phyloP scores from a whole-genome alignment of 2,113 vertebrate species.

The Macquaria australasica region DNA sequence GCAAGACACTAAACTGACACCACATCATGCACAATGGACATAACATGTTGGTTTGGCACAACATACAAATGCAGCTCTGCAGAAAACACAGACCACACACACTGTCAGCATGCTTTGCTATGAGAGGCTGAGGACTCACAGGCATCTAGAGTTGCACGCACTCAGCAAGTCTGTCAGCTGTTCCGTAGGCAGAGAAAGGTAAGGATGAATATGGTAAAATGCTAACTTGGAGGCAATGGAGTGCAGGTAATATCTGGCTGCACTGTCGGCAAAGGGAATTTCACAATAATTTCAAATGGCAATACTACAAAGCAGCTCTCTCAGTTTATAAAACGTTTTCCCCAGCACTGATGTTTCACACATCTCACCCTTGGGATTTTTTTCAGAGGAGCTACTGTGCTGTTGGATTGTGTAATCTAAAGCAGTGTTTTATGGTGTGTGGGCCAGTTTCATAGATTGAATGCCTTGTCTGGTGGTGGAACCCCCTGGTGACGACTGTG shows the following conservation, averaged over 20 bases:
- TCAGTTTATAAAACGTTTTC: conserved; percentile 21
- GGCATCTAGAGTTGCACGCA: conserved; percentile 33
- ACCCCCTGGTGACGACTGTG: conserved; percentile 20
- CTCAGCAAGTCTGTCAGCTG: conserved; percentile 47
- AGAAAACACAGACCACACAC: conserved; percentile 36
- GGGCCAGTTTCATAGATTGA: conserved; percentile 27
- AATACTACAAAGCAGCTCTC: conserved; percentile 46
- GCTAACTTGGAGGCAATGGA: neutral
- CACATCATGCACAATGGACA: neutral
- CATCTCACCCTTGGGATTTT: conserved; percentile 16
- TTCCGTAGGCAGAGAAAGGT: neutral
- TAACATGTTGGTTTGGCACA: neutral
- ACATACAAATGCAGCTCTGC: conserved; percentile 27
- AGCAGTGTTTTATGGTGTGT: conserved; percentile 31
- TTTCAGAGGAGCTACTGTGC: conserved; percentile 35
- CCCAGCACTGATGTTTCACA: conserved; percentile 33
- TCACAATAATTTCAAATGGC: conserved; percentile 30
- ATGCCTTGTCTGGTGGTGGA: conserved; percentile 21
- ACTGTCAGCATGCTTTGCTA: conserved; percentile 25
- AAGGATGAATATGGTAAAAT: neutral
- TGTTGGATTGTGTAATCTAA: conserved; percentile 24
- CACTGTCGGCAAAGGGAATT: conserved; percentile 8
- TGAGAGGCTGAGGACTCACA: conserved; percentile 1
- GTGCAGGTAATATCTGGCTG: neutral
- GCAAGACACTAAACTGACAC: neutral